phyloP scores from a whole-genome alignment of 1,140 invertebrate species.

The Bradynema listronoti region DNA sequence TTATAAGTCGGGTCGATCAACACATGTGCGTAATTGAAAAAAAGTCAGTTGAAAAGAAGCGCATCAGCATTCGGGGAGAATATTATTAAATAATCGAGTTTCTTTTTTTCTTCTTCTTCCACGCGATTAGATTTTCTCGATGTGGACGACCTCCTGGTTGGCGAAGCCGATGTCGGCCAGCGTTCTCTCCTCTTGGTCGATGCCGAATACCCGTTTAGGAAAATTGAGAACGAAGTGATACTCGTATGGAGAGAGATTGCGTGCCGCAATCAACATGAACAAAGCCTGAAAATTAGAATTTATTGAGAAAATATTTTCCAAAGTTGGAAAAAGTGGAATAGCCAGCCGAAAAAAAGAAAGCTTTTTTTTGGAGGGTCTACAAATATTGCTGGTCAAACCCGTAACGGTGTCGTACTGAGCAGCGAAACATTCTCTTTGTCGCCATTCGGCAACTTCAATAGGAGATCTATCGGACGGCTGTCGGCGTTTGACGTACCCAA shows the following conservation, averaged over 20 bases:
- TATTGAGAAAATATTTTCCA: background rate
- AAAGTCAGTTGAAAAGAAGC: too few species aligned
- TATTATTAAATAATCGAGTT: too few species aligned
- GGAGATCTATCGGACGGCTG: background rate
- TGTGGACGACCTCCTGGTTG: constrained; percentile 40
- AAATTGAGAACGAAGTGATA: constrained; percentile 38
- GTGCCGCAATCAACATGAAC: constrained; percentile 32
- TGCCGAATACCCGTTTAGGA: constrained; percentile 29
- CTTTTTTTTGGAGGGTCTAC: background rate
- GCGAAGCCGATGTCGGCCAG: constrained; percentile 34
- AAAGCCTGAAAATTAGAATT: constrained; percentile 45
- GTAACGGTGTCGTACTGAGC: background rate
- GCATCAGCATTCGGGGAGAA: too few species aligned
- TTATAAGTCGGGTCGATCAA: too few species aligned
- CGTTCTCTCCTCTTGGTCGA: constrained; percentile 14
- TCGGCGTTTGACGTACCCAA: background rate
- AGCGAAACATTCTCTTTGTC: background rate
- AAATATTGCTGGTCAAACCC: background rate
- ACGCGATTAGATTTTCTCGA: constrained; percentile 24
- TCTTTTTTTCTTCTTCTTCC: too few species aligned
- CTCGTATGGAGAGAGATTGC: constrained; percentile 18
- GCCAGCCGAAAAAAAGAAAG: constrained; percentile 2
- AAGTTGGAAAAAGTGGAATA: background rate
- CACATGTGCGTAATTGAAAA: too few species aligned
- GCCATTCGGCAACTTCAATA: background rate